Percentiles rank a stretch among this genome's conserved stretches.
Conservation (phyloP, 2,888 invertebrate species). For the Eupithecia vulgata region DNA sequence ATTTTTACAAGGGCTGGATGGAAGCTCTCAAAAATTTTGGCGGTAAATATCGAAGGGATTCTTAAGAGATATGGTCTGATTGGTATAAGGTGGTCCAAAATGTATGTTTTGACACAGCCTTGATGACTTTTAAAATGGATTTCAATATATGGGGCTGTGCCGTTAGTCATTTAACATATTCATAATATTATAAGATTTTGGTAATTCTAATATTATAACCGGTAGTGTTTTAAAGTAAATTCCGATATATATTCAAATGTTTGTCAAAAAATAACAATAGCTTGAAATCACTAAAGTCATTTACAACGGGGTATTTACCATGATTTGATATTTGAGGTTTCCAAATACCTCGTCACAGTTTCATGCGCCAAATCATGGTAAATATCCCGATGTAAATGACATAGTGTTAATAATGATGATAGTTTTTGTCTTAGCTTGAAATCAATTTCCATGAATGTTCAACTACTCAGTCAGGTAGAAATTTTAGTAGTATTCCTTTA, state of each 20-base stretch:
- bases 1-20: not conserved
- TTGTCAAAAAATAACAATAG: not conserved
- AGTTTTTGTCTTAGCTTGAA: not conserved
- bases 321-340: too few relatives aligned
- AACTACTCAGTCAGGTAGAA: constrained; percentile 33
- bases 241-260: not conserved
- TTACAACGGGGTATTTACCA: too few relatives aligned
- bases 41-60: not conserved
- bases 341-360: too few relatives aligned
- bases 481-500: constrained; percentile 7
- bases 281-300: not conserved
- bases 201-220: not conserved
- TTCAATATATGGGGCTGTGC: constrained; percentile 1
- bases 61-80: not conserved
- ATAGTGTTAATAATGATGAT: too few relatives aligned
- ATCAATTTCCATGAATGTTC: not conserved
- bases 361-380: too few relatives aligned
- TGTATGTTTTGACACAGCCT: not conserved
- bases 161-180: not conserved
- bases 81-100: not conserved
- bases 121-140: not conserved
- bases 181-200: not conserved
- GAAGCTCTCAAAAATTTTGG: not conserved
- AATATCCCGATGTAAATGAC: too few relatives aligned
- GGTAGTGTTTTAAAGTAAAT: not conserved